Evolutionary conservation across 53 echinoderm and acorn worm genomes (phyloP), one percentile per base, ranked within the genome.

Genomic region (Hippasteria phrygiana): DNA sequence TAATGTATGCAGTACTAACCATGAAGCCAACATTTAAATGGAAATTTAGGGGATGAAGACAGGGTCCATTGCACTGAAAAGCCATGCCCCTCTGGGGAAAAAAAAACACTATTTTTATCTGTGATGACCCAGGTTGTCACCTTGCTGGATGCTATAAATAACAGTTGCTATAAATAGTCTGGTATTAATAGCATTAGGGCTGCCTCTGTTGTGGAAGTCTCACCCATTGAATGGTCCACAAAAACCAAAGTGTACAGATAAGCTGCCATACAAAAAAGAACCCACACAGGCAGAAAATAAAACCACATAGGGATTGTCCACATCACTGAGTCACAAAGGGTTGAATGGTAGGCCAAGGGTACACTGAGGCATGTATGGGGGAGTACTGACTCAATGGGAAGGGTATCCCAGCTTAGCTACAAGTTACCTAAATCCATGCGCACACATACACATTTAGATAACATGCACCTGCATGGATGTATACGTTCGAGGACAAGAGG

Each of bases 91-190:
- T 54, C 54, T 59, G 7, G 20, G n/a, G 20, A 59, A 59, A 13
- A 18, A 40, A 24, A 74, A 43, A 18, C 1, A 7, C 34, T 34
- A 54, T 51, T 77, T 59, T 79, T 42, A 79, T 79, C 79, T 79
- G 17, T 13, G 24, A 59, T 2, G 20, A 46, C 40, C 54, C 59
- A 59, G 24, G 59, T 59, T 24, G 39, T 43, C 18, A 79, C 29
- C 59, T 79, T 62, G 79, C 79, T 26, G 39, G 79, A 39, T 62
- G 79, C 62, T 79, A 59, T 59, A 79, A 79, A 79, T 79, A 79
- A 62, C 79, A 51, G 38, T 14, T 24, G 79, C 59, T 79, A 79
- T 79, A 40, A 62, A 79, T 77, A 79, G 56, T 22, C 35, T 3
- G 5, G 40, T 13, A 79, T 56, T 31, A 79, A 56, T 79, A 79